Evolutionary conservation across 2,113 vertebrate species (phyloP).

Genomic region (Xenopus borealis): DNA sequence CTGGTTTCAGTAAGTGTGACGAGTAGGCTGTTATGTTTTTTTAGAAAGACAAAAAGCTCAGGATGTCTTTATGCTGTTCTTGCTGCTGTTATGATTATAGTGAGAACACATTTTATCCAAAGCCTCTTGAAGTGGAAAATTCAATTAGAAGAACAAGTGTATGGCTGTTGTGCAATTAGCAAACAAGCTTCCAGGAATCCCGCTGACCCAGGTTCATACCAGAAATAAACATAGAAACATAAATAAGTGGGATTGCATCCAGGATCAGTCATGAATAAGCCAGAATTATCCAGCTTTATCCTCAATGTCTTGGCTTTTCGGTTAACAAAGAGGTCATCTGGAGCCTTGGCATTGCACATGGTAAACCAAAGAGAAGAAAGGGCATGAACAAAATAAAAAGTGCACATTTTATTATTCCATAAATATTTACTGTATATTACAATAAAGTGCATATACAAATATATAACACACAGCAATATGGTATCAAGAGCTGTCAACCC

Average conservation of each 20-base stretch:
- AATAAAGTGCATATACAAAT: too few relatives aligned
- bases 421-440: too few relatives aligned
- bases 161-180: slow-evolving; percentile 51
- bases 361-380: background rate
- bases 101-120: slow-evolving; percentile 51
- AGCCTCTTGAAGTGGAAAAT: slow-evolving; percentile 52
- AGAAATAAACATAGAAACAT: slow-evolving; percentile 14
- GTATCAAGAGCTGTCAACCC: too few relatives aligned
- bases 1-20: too few relatives aligned
- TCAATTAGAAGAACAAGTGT: slow-evolving; percentile 56
- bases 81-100: slow-evolving; percentile 50
- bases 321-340: background rate
- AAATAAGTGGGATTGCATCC: slow-evolving; percentile 4
- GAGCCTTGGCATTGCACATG: background rate
- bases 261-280: background rate
- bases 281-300: background rate
- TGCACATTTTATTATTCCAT: too few relatives aligned
- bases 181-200: slow-evolving; percentile 50
- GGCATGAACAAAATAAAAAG: background rate
- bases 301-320: background rate
- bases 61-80: slow-evolving; percentile 39
- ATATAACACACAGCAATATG: too few relatives aligned
- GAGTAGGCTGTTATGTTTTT: slow-evolving; percentile 47
- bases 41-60: slow-evolving; percentile 47
- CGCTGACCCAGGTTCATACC: slow-evolving; percentile 2